Conservation (phyloP, 2,888 invertebrate species). For the Apodemia mormo region DNA sequence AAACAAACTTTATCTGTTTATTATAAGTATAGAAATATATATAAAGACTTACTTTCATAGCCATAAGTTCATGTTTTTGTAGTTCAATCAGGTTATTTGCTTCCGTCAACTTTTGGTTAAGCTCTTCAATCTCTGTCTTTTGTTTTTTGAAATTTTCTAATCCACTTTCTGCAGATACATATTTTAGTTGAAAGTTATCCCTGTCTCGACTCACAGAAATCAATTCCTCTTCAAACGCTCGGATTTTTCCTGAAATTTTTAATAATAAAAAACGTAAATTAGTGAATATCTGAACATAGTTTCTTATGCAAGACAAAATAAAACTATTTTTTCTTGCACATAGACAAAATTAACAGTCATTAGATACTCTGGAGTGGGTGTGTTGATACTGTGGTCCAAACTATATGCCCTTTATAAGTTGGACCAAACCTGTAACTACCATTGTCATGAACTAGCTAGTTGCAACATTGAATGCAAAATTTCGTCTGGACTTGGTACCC, state of each 20-base stretch:
- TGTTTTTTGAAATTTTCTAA: constrained; percentile 81
- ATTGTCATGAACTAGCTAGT: too few relatives aligned
- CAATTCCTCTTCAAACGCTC: constrained; percentile 74
- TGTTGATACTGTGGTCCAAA: too few relatives aligned
- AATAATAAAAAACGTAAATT: background rate
- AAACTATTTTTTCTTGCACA: too few relatives aligned
- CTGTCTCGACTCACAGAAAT: constrained; percentile 70
- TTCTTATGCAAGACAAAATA: too few relatives aligned
- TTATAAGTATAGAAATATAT: background rate
- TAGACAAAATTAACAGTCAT: too few relatives aligned
- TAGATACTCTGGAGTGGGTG: too few relatives aligned
- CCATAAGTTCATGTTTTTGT: constrained; percentile 68
- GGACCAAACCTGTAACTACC: too few relatives aligned
- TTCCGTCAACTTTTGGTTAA: constrained; percentile 67
- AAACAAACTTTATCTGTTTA: too few relatives aligned
- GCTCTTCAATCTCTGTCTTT: constrained; percentile 76
- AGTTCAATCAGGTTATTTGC: constrained; percentile 69
- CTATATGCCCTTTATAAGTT: too few relatives aligned
- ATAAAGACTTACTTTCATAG: constrained; percentile 59
- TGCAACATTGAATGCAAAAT: background rate
- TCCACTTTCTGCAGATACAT: constrained; percentile 74
- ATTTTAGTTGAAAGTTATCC: constrained; percentile 71
- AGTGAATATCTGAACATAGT: too few relatives aligned
- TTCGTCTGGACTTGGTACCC: too few relatives aligned
- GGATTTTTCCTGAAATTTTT: constrained; percentile 59